Base-by-base conservation (phyloP, 1,140 invertebrate genomes). In the Drosophila virilis region DNA sequence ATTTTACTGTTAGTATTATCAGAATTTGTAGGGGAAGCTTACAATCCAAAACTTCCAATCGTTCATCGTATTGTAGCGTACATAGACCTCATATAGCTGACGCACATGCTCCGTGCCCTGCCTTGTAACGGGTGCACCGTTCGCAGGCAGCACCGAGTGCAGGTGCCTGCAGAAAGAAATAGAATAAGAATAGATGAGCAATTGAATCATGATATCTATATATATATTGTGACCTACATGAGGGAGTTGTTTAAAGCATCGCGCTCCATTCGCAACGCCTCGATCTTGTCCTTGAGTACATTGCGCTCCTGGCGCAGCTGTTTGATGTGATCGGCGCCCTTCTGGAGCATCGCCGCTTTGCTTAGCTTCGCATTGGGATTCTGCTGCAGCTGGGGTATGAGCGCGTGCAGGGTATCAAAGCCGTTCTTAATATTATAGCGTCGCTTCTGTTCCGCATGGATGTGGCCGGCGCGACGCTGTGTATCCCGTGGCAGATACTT, bases 31-130 rank as follows among this genome's bases (percentile, higher is more conserved):
- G 22, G 0, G 3, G 10, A 0, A 22, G 80, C 91, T 91, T 88
- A 98, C 98, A 94, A 99, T 98, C 97, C 97, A 99, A 94, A 98
- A 99, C 93, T 98, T 99, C 98, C 98, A 99, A 93, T 99, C 98
- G 90, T 96, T 95, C 84, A 96, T 93, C 13, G 98, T 99, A 58
- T 97, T 93, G 61, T 94, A 94, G 77, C 95, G 94, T 10, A 99
- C 97, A 93, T 99, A 98, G 42, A 97, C 95, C 71, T 98, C 96
- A 93, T 98, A 99, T 95, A 98, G 97, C 93, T 98, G 97, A 78
- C 96, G 97, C 94, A 99, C 97, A 92, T 97, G 97, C 90, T 96
- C 97, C n/a, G 96, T 96, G 77, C 97, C 95, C 79, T 97, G 96
- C 75, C 96, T 94, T 35, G 97, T 97, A 60, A 99, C 96, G 28